These are phyloP conservation scores for Catamblyrhynchus diadema DNA, from an alignment of 2,797 vertebrate genomes.

Conservation along the genomic window DNA sequence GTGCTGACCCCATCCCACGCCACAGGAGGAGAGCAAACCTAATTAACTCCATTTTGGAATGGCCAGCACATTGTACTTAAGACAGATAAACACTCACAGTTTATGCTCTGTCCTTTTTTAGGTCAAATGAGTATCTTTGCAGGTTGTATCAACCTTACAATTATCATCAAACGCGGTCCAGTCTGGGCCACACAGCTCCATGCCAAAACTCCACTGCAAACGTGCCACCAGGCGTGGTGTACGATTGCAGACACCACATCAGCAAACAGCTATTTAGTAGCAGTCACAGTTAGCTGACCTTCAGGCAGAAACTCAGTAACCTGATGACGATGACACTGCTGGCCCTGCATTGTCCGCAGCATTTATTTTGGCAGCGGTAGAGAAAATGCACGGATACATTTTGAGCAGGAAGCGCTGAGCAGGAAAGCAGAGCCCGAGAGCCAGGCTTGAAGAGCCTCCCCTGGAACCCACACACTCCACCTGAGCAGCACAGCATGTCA, in stretches of 20 bases:
- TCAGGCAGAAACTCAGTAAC: constrained; percentile 39
- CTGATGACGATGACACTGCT: background rate
- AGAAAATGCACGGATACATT: background rate
- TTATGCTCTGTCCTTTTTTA: background rate
- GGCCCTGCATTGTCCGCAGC: background rate
- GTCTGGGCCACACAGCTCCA: background rate
- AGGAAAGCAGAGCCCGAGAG: background rate
- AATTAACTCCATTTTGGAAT: background rate
- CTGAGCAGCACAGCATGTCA: accelerated
- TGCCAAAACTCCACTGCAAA: background rate
- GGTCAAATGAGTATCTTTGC: background rate
- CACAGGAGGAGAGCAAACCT: background rate
- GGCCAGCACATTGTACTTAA: background rate
- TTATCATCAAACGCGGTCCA: background rate
- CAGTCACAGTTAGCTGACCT: constrained; percentile 30
- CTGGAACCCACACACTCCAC: background rate
- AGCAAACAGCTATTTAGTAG: constrained; percentile 1
- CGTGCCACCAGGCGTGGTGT: background rate
- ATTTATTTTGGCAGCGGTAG: constrained; percentile 6
- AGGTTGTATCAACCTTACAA: background rate
- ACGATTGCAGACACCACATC: background rate
- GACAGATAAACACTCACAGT: background rate
- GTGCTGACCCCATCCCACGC: accelerated
- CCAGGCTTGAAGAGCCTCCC: background rate
- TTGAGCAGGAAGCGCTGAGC: background rate